These are phyloP conservation scores for Lepidurus arcticus DNA, from an alignment of 1,140 invertebrate species.

Conservation along the genomic window DNA sequence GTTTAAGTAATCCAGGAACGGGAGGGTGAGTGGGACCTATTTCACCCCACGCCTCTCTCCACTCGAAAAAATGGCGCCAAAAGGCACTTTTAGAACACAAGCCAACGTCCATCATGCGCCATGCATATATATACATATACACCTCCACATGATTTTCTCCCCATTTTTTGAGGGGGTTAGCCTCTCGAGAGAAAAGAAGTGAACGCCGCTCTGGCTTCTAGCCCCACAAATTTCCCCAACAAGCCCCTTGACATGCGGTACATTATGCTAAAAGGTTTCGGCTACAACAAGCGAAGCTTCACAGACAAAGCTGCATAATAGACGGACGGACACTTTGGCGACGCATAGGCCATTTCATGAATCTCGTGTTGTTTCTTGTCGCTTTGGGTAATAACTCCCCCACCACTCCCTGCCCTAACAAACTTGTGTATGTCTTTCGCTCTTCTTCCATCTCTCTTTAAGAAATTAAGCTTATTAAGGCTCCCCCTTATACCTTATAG, in stretches of 20 bases:
- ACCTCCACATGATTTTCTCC: background rate
- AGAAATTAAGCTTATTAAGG: no score
- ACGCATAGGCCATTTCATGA: background rate
- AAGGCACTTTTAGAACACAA: background rate
- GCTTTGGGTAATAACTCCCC: background rate
- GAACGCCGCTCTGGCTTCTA: background rate
- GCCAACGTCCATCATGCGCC: background rate
- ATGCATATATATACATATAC: background rate
- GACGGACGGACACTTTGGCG: background rate
- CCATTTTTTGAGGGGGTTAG: background rate
- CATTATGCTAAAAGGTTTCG: conserved; percentile 22
- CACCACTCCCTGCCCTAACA: no score
- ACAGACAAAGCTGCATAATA: background rate
- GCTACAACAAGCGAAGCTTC: background rate
- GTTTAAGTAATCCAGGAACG: background rate
- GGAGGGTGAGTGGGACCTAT: background rate
- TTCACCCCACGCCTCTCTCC: background rate
- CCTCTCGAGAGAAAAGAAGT: background rate
- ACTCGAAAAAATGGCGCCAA: background rate
- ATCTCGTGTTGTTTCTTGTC: background rate
- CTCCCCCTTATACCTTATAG: no score
- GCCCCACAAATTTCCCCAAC: background rate
- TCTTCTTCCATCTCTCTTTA: no score
- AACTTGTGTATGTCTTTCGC: no score
- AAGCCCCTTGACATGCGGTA: background rate